A percentile compares a stretch with the other conserved stretches of the same genome.
Evolutionary conservation across 2,113 vertebrate species (phyloP).

Genomic region (Montifringilla adamsi): DNA sequence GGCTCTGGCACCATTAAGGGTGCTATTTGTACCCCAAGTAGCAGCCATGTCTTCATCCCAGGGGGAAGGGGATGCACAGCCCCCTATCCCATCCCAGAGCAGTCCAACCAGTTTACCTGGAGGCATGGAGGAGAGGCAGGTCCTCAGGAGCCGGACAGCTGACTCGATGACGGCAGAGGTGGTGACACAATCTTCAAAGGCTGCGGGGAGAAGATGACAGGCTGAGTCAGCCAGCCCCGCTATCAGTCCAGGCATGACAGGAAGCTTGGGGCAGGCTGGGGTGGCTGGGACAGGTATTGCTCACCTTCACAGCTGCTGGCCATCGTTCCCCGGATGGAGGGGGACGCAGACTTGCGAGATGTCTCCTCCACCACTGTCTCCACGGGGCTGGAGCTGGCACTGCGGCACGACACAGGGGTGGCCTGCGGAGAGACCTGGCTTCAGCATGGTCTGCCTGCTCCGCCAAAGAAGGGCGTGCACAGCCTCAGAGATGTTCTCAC

Average conservation of each 20-base stretch:
- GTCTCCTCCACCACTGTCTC: conserved; percentile 89
- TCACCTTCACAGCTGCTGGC: conserved; percentile 92
- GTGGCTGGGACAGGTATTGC: not conserved
- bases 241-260: not conserved
- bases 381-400: conserved; percentile 73
- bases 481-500: not conserved
- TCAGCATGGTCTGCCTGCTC: not conserved
- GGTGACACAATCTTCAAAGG: conserved; percentile 86
- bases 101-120: conserved; percentile 74
- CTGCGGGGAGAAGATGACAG: conserved; percentile 63
- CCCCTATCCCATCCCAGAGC: not conserved
- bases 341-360: conserved; percentile 82
- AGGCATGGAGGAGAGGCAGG: conserved; percentile 91
- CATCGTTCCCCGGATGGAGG: conserved; percentile 83
- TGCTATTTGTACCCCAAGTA: not conserved
- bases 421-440: conserved; percentile 52
- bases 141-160: conserved; percentile 82
- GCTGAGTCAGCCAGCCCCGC: not conserved
- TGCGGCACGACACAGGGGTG: conserved; percentile 67
- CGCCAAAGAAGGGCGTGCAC: not conserved
- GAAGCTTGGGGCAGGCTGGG: not conserved
- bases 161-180: conserved; percentile 85
- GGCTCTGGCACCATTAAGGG: not conserved
- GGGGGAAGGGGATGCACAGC: not conserved
- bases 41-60: not conserved